Conservation (phyloP, 2,113 vertebrate species). For the Thamnaconus septentrionalis region DNA sequence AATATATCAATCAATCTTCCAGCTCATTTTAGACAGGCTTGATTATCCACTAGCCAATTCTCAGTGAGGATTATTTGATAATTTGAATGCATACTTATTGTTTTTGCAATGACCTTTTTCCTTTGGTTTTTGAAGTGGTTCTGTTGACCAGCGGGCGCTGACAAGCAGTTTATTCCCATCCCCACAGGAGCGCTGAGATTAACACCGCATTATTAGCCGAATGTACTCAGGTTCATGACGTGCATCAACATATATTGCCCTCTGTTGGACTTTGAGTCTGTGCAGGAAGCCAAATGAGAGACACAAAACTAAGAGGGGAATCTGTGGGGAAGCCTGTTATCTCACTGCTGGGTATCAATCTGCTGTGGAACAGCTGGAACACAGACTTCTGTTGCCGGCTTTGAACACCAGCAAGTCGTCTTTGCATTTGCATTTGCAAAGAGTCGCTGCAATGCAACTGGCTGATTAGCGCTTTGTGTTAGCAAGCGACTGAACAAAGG, state of each 20-base stretch:
- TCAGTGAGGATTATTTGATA: too few relatives aligned
- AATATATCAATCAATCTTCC: too few relatives aligned
- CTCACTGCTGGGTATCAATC: neutral
- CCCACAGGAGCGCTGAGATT: neutral
- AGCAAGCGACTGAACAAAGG: too few relatives aligned
- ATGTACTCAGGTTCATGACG: neutral
- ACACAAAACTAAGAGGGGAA: constrained; percentile 6
- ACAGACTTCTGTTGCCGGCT: constrained; percentile 13
- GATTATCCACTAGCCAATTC: too few relatives aligned
- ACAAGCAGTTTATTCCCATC: constrained; percentile 1
- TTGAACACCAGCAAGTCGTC: constrained; percentile 2
- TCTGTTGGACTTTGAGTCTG: neutral
- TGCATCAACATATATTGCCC: constrained; percentile 15
- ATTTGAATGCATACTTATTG: too few relatives aligned
- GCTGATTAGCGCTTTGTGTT: too few relatives aligned
- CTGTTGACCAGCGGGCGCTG: neutral
- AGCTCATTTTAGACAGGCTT: too few relatives aligned
- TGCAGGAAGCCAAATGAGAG: neutral
- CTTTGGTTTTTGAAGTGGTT: too few relatives aligned
- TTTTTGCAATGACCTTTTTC: too few relatives aligned
- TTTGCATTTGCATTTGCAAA: too few relatives aligned
- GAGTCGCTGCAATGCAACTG: too few relatives aligned
- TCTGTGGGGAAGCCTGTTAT: constrained; percentile 9
- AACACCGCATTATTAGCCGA: neutral
- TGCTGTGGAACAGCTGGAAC: constrained; percentile 1